Percentiles rank a stretch among this genome's conserved stretches.
These are phyloP conservation scores for Aleadryas rufinucha DNA, from an alignment of 2,113 vertebrate species.

Conservation along the genomic window DNA sequence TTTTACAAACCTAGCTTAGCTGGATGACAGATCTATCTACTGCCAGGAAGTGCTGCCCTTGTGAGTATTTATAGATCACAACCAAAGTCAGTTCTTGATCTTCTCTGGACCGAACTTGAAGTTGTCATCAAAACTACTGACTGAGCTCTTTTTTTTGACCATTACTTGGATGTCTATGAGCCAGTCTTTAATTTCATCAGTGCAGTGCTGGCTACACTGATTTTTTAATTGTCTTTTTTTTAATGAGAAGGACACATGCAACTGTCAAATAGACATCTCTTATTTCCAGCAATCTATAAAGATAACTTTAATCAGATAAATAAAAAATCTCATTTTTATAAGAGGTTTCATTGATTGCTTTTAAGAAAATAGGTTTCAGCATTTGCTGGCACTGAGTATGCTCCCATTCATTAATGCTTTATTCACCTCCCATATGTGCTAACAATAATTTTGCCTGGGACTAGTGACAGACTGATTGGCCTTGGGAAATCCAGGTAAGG, in stretches of 20 bases:
- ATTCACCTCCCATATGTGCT: neutral
- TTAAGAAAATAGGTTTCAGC: slow-evolving; percentile 38
- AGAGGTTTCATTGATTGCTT: slow-evolving; percentile 51
- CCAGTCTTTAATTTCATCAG: neutral
- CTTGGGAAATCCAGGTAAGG: neutral
- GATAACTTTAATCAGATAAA: slow-evolving; percentile 30
- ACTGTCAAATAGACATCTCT: neutral
- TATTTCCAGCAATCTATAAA: neutral
- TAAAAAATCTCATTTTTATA: slow-evolving; percentile 40
- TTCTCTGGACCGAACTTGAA: neutral
- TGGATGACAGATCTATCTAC: neutral
- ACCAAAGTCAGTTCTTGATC: slow-evolving; percentile 9
- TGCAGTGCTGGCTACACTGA: neutral
- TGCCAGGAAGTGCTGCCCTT: neutral
- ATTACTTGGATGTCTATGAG: slow-evolving; percentile 5
- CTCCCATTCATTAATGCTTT: neutral
- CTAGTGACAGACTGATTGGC: neutral
- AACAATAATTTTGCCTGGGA: neutral
- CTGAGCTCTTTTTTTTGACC: neutral
- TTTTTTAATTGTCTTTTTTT: neutral
- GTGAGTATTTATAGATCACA: neutral
- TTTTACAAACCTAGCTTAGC: neutral
- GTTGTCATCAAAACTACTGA: neutral
- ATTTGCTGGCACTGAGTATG: neutral
- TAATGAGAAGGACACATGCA: neutral